Base-by-base conservation (phyloP, 2,113 vertebrate genomes). In the Sminthopsis crassicaudata region DNA sequence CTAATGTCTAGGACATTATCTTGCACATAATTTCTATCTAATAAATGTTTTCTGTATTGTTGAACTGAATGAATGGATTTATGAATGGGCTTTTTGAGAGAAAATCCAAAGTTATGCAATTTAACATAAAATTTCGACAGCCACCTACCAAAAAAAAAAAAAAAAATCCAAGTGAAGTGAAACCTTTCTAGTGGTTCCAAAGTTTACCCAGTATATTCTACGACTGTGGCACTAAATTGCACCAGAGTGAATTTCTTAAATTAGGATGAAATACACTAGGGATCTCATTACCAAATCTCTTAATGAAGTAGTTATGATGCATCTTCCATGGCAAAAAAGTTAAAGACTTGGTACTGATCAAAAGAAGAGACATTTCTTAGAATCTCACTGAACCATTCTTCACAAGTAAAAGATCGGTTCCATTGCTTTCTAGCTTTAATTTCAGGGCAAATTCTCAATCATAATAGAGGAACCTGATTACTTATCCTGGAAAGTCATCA, bases 241-340 rank as follows among this genome's bases (percentile, higher is more conserved):
- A 52, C 67, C 24, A 27, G 14, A 51, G 54, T 76, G 42, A 30
- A 89, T 10, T 89, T 16, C 46, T 94, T 93, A 94, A 93, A 84
- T 91, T 96, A 93, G 91, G 90, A 57, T 84, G 26, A n/a, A 46
- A 8, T 89, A 27, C 36, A 22, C 46, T 54, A 50, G 67, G 67
- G 89, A 36, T 91, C 93, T 95, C 27, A 95, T 95, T 95, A 94
- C 46, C 26, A 92, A 90, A 24, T 24, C 93, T 93, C 90, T 84
- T 22, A 24, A 19, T 52, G 76, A 53, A 53, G 42, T 22, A 51
- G 46, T 46, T 46, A 53, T 90, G 36, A 67, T 55, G 0, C 23
- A 19, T 23, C 84, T 93, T 94, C 76, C 16, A 36, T 76, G 46
- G 94, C 12, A 91, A 30, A 90, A 90, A 46, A n/a, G 14, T 42